A percentile compares a stretch with the other conserved stretches of the same genome.
These are phyloP conservation scores for Eristalis intricaria DNA, from an alignment of 2,888 invertebrate species.

Conservation along the genomic window DNA sequence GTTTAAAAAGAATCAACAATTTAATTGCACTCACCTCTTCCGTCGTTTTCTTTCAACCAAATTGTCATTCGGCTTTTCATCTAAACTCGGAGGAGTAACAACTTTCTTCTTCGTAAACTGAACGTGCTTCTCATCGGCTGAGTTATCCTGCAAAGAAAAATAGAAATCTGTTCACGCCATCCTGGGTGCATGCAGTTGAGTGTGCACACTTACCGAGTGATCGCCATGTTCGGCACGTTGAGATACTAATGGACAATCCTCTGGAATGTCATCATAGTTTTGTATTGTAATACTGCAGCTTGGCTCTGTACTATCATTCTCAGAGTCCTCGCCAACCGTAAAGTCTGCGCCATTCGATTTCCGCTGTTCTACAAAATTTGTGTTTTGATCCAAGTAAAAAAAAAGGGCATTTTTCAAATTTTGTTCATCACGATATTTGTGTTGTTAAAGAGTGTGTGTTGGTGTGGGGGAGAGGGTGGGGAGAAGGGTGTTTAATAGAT, in stretches of 20 bases:
- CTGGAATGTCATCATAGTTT: slow-evolving; percentile 81
- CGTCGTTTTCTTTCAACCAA: slow-evolving; percentile 82
- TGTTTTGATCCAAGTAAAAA: slow-evolving; percentile 38
- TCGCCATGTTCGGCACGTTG: slow-evolving; percentile 81
- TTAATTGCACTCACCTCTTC: slow-evolving; percentile 80
- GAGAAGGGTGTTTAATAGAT: no score
- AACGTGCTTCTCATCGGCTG: slow-evolving; percentile 82
- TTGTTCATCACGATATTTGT: not conserved
- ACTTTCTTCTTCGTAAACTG: slow-evolving; percentile 81
- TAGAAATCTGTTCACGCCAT: not conserved
- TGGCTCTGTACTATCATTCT: slow-evolving; percentile 79
- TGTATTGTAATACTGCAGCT: slow-evolving; percentile 76
- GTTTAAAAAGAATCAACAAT: slow-evolving; percentile 1
- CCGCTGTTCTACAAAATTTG: slow-evolving; percentile 76
- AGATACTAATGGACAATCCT: slow-evolving; percentile 81
- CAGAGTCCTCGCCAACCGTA: slow-evolving; percentile 80
- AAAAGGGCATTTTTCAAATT: slow-evolving; percentile 30
- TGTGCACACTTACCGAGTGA: slow-evolving; percentile 77
- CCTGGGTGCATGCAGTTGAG: not conserved
- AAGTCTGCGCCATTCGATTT: slow-evolving; percentile 76
- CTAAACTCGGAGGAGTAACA: slow-evolving; percentile 79
- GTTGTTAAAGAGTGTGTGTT: not conserved
- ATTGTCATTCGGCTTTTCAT: slow-evolving; percentile 80
- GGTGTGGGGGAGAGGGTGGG: no score
- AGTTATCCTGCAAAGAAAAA: slow-evolving; percentile 76